phyloP scores from a whole-genome alignment of 2,797 vertebrate genomes.

The Leuciscus waleckii region DNA sequence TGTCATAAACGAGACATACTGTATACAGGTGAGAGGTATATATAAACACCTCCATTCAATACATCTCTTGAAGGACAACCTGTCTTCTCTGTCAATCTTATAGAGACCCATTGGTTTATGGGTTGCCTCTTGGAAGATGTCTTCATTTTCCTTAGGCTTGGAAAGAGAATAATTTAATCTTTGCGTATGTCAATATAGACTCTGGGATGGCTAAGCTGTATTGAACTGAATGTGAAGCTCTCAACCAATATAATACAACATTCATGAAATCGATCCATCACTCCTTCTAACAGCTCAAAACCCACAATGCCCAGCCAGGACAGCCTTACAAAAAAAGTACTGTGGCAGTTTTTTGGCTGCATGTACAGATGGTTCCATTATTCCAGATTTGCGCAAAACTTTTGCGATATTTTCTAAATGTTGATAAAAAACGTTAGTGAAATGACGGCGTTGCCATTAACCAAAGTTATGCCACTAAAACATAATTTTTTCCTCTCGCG shows the following conservation, averaged over 20 bases:
- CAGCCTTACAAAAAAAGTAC: background rate
- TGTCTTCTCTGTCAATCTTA: background rate
- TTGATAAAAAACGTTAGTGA: no score
- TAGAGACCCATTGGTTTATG: background rate
- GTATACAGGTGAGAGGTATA: no score
- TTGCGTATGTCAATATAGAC: background rate
- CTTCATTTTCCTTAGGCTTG: background rate
- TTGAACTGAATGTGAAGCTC: slow-evolving; percentile 18
- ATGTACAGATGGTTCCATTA: background rate
- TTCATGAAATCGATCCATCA: slow-evolving; percentile 18
- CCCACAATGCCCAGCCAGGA: background rate
- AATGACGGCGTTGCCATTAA: no score
- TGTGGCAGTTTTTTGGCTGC: background rate
- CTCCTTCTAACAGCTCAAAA: slow-evolving; percentile 9
- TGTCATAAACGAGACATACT: no score
- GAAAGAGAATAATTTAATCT: background rate
- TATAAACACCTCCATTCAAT: background rate
- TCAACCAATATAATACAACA: slow-evolving; percentile 20
- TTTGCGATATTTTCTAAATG: no score
- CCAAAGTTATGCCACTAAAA: no score
- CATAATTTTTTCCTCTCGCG: no score
- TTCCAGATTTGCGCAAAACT: no score
- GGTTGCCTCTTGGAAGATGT: background rate
- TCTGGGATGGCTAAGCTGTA: slow-evolving; percentile 2
- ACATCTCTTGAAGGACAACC: background rate